A percentile compares a stretch with the other conserved stretches of the same genome.
Conservation (phyloP, 2,797 vertebrate species). For the Aplochiton taeniatus region DNA sequence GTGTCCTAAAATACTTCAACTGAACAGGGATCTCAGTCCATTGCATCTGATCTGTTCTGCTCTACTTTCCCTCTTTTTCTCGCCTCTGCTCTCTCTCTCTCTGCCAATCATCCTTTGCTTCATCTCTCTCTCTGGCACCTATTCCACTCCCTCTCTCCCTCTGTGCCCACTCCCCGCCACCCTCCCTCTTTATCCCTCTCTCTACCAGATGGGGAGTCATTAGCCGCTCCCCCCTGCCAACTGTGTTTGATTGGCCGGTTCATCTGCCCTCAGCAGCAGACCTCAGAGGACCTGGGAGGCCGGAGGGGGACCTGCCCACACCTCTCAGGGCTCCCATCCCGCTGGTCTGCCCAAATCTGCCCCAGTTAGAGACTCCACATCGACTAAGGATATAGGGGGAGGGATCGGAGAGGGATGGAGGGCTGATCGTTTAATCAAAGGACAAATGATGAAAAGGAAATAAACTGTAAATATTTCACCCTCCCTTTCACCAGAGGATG, state of each 20-base stretch:
- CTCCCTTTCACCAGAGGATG: not conserved
- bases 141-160: not conserved
- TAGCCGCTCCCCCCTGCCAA: constrained; percentile 25
- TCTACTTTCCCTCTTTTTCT: constrained; percentile 8
- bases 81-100: constrained; percentile 2
- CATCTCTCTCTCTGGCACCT: not conserved
- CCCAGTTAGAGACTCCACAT: constrained; percentile 13
- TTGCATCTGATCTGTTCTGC: constrained; percentile 5
- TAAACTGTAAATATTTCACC: not conserved
- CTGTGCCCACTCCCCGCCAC: not conserved
- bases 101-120: not conserved
- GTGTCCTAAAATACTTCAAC: constrained; percentile 2
- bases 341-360: not conserved
- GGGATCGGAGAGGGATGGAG: constrained; percentile 6
- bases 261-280: constrained; percentile 9
- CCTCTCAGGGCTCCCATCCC: constrained; percentile 25
- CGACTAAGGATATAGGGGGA: constrained; percentile 10
- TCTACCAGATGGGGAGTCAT: constrained; percentile 44
- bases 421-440: not conserved
- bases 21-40: not conserved
- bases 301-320: constrained; percentile 13
- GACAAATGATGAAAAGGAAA: not conserved
- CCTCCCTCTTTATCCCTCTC: no score
- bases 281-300: constrained; percentile 11
- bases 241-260: constrained; percentile 37